Evolutionary conservation across 2,113 vertebrate species (phyloP).

Genomic region (Halichoerus grypus): DNA sequence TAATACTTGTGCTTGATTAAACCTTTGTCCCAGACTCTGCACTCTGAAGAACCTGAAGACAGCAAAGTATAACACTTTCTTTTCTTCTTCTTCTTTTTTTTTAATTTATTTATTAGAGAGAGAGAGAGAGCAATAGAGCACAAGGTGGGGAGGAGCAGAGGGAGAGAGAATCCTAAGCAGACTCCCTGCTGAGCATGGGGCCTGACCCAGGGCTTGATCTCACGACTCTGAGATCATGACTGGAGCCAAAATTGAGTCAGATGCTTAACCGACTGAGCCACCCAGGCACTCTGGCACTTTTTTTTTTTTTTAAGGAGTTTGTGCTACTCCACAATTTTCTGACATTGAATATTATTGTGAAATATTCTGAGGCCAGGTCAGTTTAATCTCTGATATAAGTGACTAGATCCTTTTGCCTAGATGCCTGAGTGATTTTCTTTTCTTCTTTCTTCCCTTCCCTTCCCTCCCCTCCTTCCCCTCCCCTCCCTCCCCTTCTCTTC

Average conservation of each 20-base stretch:
- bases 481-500: not conserved
- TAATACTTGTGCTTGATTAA: not conserved
- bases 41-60: not conserved
- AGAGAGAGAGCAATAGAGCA: not conserved
- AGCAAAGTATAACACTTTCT: slow-evolving; percentile 1
- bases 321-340: not conserved
- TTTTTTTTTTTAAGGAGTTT: slow-evolving; percentile 11
- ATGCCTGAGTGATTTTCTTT: not conserved
- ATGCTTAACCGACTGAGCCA: not conserved
- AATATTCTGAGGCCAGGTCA: not conserved
- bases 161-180: not conserved
- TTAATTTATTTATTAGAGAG: not conserved
- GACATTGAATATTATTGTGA: not conserved
- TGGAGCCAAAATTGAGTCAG: not conserved
- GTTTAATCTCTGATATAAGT: not conserved
- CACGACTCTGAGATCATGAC: not conserved
- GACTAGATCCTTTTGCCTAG: not conserved
- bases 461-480: not conserved
- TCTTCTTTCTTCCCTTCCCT: not conserved
- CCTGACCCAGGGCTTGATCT: not conserved
- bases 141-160: not conserved
- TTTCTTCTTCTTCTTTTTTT: not conserved
- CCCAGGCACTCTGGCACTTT: not conserved
- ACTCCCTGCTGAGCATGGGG: not conserved
- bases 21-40: not conserved